Base-by-base conservation (phyloP, 2,888 invertebrate genomes). In the Galeruca laticollis region DNA sequence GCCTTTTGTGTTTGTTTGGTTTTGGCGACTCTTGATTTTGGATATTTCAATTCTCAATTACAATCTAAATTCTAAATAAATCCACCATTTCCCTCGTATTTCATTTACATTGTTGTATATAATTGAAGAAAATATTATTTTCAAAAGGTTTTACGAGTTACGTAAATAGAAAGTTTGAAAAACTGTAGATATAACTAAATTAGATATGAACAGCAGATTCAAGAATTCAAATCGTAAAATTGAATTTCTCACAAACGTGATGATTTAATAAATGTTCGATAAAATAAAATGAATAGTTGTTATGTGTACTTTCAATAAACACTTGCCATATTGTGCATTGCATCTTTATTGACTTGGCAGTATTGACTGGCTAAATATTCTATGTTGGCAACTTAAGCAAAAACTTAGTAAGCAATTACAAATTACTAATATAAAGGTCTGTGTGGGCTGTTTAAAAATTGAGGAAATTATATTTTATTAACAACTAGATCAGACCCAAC, bases 221-320 rank as follows among this genome's bases (percentile, higher is more conserved):
- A 47, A 47, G 47, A 47, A 47, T 47, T 15, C 15, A 9, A 47
- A 47, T 47, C 47, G 15, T 47, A 47, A 47, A 47, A 47, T 18
- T 8, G 47, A 47, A 15, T 0, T 8, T 18, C 47, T 47, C 47
- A 47, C 15, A 47, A 15, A 18, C 2, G 15, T 15, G 15, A 47
- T 47, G 9, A 2, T 47, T 47, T 47, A 47, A 18, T 47, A 47
- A 4, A 9, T 15, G 15, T 47, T 47, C 47, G 15, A 18, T 47
- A 8, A 18, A 47, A 8, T 47, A 9, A 47, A 8, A 47, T 47
- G 8, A n/a, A n/a, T n/a, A 37, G 11, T 37, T 37, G 35, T 35
- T 33, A 8, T 40, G n/a, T 40, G n/a, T 13, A 40, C 40, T 40
- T 6, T 13, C 40, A 40, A 40, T n/a, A 40, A 40, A 40, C 11